A percentile compares a stretch with the other conserved stretches of the same genome.
Evolutionary conservation across 2,113 vertebrate species (phyloP).

Genomic region (Phaetusa simplex): DNA sequence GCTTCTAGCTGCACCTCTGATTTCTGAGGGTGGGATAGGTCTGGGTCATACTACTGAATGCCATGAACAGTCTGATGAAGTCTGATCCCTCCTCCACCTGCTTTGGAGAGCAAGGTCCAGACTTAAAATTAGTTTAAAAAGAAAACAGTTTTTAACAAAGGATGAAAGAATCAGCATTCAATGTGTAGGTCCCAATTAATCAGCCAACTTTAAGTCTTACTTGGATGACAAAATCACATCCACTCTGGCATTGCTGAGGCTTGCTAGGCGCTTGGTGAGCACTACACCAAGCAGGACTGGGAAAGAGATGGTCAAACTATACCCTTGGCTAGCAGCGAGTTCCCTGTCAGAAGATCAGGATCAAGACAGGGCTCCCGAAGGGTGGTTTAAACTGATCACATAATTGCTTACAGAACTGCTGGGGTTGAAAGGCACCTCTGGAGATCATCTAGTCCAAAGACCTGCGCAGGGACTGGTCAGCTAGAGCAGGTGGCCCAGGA

Average conservation of each 20-base stretch:
- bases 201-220: neutral
- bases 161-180: neutral
- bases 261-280: neutral
- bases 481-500: neutral
- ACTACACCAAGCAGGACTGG: neutral
- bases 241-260: neutral
- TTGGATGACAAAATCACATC: too few relatives aligned
- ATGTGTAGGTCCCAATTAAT: neutral
- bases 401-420: neutral
- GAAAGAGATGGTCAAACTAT: neutral
- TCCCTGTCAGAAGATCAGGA: neutral
- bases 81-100: neutral
- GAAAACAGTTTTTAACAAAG: neutral
- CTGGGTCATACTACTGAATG: neutral
- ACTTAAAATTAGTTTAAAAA: neutral
- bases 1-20: neutral
- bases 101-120: neutral
- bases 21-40: neutral
- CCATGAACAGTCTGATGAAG: neutral
- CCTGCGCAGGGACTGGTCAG: fast-evolving
- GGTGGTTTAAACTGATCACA: neutral
- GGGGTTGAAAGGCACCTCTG: neutral
- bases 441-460: neutral
- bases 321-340: neutral
- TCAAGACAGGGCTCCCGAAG: neutral